A percentile compares a stretch with the other conserved stretches of the same genome.
Conservation (phyloP, 2,797 vertebrate genomes). For the Artibeus lituratus region DNA sequence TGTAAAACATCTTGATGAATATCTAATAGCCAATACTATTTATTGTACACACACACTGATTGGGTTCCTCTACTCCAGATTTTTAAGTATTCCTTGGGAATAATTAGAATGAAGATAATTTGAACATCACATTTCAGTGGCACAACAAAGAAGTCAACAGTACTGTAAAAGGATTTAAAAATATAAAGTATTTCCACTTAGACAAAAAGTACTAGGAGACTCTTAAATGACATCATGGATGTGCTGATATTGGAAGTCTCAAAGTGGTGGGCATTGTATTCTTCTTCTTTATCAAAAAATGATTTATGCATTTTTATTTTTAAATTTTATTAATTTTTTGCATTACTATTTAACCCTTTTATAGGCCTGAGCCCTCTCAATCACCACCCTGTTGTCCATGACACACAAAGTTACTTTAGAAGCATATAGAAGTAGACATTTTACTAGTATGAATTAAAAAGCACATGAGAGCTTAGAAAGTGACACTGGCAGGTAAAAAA, state of each 20-base stretch:
- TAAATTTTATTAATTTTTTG: not conserved
- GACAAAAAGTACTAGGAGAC: not conserved
- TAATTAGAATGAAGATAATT: not conserved
- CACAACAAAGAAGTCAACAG: not conserved
- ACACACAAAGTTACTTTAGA: not conserved
- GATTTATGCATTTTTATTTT: not conserved
- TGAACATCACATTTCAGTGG: not conserved
- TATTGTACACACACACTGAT: not conserved
- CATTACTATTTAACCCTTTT: not conserved
- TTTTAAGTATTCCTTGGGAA: not conserved
- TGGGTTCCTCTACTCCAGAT: not conserved
- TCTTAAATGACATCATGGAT: not conserved
- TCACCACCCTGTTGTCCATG: not conserved
- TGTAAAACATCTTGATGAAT: not conserved
- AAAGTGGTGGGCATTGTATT: not conserved
- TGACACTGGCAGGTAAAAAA: not conserved
- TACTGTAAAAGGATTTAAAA: not conserved
- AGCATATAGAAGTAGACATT: not conserved
- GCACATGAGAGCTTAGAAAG: not conserved
- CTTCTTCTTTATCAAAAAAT: not conserved
- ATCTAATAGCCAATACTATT: not conserved
- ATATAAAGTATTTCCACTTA: not conserved
- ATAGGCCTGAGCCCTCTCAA: not conserved
- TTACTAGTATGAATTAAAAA: not conserved
- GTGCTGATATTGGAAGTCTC: not conserved